phyloP scores from a whole-genome alignment of 2,113 vertebrate species.

The Indri indri region DNA sequence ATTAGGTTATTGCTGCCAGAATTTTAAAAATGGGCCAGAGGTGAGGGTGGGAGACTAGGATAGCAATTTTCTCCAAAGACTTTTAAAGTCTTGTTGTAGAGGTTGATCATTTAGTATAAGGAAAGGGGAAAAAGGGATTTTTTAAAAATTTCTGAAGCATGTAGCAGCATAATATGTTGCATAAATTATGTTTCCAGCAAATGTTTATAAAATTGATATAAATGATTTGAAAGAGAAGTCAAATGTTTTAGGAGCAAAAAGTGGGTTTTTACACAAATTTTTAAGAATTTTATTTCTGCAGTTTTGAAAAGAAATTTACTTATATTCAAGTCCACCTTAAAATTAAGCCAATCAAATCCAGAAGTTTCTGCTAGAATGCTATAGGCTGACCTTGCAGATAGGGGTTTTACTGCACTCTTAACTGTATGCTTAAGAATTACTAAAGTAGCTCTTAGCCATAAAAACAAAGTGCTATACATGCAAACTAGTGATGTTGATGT shows the following conservation, averaged over 20 bases:
- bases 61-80: not conserved
- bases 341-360: not conserved
- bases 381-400: not conserved
- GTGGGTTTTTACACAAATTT: slow-evolving; percentile 29
- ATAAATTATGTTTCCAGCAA: slow-evolving; percentile 7
- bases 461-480: not conserved
- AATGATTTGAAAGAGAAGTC: slow-evolving; percentile 20
- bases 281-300: slow-evolving; percentile 42
- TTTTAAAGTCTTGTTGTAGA: not conserved
- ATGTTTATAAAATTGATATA: slow-evolving; percentile 35
- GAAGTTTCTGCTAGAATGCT: slow-evolving; percentile 2
- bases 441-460: not conserved
- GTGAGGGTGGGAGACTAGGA: not conserved
- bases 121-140: not conserved
- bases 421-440: slow-evolving; percentile 2
- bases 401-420: slow-evolving; percentile 15
- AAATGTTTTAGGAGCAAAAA: not conserved
- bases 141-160: not conserved
- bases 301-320: slow-evolving; percentile 18
- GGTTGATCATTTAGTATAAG: slow-evolving; percentile 22
- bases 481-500: slow-evolving; percentile 8
- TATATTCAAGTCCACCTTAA: not conserved
- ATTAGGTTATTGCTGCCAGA: not conserved
- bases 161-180: not conserved
- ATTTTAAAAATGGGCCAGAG: not conserved